phyloP scores from a whole-genome alignment of 2,797 vertebrate species.

The Silurus lanzhouensis region DNA sequence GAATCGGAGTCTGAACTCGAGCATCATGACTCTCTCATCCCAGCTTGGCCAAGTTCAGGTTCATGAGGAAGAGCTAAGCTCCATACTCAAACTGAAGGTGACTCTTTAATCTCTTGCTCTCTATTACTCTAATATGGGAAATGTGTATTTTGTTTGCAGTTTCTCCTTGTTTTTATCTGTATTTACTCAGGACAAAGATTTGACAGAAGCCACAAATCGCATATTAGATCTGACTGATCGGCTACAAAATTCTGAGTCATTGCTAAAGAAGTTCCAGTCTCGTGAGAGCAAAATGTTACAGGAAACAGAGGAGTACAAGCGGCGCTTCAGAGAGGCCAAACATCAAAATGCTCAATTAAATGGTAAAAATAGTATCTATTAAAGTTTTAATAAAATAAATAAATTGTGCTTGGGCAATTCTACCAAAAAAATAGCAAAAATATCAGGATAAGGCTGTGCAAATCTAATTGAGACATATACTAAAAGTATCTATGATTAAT shows the following conservation, averaged over 20 bases:
- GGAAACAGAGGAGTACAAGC: constrained; percentile 76
- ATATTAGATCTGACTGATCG: constrained; percentile 75
- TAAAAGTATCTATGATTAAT: background rate
- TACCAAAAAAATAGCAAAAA: background rate
- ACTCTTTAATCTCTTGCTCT: background rate
- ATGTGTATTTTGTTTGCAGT: background rate
- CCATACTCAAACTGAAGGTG: constrained; percentile 87
- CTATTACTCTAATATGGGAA: background rate
- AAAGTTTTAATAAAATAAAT: no score
- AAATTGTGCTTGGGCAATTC: background rate
- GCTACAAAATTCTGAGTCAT: constrained; percentile 72
- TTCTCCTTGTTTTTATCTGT: background rate
- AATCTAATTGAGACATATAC: background rate
- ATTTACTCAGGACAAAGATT: constrained; percentile 78
- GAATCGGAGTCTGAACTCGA: constrained; percentile 81
- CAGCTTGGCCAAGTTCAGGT: constrained; percentile 84
- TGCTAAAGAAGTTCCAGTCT: constrained; percentile 64
- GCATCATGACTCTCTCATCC: constrained; percentile 78
- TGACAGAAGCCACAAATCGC: constrained; percentile 78
- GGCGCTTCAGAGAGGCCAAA: constrained; percentile 69
- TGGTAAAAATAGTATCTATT: constrained; percentile 67
- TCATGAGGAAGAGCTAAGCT: constrained; percentile 83
- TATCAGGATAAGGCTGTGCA: background rate
- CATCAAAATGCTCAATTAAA: constrained; percentile 73
- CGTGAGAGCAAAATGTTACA: constrained; percentile 69